phyloP scores from a whole-genome alignment of 2,113 vertebrate species.

The Galeopterus variegatus region DNA sequence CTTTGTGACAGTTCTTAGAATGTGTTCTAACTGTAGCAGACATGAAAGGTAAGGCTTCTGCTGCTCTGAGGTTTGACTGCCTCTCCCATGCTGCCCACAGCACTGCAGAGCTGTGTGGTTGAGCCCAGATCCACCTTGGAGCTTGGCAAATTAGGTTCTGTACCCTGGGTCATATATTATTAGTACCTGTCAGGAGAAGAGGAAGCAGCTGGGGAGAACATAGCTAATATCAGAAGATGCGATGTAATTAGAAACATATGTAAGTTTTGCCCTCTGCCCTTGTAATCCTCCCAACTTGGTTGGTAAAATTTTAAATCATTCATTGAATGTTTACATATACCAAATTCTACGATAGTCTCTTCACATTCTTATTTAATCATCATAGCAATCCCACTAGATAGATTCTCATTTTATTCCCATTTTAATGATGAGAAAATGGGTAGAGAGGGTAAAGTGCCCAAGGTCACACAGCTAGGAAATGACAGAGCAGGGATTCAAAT shows the following conservation, averaged over 20 bases:
- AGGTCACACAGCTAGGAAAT: not conserved
- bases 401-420: not conserved
- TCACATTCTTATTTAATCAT: not conserved
- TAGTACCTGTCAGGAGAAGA: not conserved
- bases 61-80: not conserved
- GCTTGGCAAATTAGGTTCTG: not conserved
- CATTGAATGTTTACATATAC: not conserved
- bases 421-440: not conserved
- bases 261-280: not conserved
- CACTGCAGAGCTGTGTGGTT: not conserved
- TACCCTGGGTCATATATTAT: not conserved
- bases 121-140: not conserved
- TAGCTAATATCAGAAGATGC: not conserved
- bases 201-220: not conserved
- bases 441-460: not conserved
- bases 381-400: not conserved
- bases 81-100: too few relatives aligned
- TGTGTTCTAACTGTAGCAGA: not conserved
- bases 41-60: not conserved
- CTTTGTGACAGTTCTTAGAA: not conserved
- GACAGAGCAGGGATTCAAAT: not conserved
- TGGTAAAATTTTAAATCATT: not conserved
- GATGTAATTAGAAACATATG: not conserved
- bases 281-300: not conserved
- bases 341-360: not conserved